A percentile compares a stretch with the other conserved stretches of the same genome.
Evolutionary conservation across 2,113 vertebrate genomes (phyloP).

Genomic region (Neodon shergylaensis): DNA sequence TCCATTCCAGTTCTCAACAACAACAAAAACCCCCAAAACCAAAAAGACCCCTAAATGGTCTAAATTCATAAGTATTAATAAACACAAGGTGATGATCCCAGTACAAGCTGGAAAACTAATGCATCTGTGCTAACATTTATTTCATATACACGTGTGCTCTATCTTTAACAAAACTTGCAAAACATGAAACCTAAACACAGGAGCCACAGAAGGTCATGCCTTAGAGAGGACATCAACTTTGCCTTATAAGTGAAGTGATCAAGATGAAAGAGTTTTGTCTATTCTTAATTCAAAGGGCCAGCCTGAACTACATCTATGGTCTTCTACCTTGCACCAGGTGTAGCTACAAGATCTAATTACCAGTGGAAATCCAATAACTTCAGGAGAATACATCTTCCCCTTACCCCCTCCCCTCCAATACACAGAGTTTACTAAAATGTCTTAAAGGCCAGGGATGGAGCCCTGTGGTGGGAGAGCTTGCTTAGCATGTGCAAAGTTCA

Average conservation of each 20-base stretch:
- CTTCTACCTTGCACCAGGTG: background rate
- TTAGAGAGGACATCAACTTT: background rate
- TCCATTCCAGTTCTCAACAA: constrained; percentile 15
- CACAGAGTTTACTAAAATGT: background rate
- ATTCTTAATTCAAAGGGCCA: constrained; percentile 5
- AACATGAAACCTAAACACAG: background rate
- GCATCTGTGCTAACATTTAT: background rate
- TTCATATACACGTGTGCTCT: background rate
- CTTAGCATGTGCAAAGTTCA: background rate
- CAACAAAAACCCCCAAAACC: background rate
- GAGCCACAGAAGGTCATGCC: background rate
- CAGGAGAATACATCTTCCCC: background rate
- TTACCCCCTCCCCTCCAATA: background rate
- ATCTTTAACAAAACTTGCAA: constrained; percentile 42
- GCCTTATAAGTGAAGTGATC: background rate
- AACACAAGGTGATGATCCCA: background rate
- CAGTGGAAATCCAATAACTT: background rate
- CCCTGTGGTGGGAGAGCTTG: background rate
- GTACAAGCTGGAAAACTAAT: background rate
- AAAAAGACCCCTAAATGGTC: background rate
- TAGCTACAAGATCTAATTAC: background rate
- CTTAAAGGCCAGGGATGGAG: background rate
- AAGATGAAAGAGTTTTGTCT: background rate
- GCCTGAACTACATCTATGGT: background rate
- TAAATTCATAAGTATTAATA: background rate